A percentile compares a stretch with the other conserved stretches of the same genome.
These are phyloP conservation scores for Ochotona curzoniae DNA, from an alignment of 2,113 vertebrate genomes.

Conservation along the genomic window DNA sequence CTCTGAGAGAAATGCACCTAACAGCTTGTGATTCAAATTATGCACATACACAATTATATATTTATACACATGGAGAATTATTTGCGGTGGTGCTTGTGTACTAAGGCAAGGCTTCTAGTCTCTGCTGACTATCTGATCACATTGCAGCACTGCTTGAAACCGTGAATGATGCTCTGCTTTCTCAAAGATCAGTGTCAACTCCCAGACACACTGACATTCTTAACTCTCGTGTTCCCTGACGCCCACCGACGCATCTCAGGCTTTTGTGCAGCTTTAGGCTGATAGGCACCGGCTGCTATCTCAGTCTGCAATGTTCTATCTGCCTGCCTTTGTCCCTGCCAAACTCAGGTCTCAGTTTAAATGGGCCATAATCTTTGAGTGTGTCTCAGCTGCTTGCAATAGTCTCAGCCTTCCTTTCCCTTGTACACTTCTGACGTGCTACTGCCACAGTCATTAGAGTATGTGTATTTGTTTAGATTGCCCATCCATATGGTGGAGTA, in stretches of 20 bases:
- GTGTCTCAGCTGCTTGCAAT: not conserved
- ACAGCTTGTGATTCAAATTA: constrained; percentile 45
- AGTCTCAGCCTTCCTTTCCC: not conserved
- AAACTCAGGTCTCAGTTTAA: constrained; percentile 11
- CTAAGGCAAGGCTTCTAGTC: not conserved
- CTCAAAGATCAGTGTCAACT: not conserved
- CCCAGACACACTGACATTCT: not conserved
- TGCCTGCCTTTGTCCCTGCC: not conserved
- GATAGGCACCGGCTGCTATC: not conserved
- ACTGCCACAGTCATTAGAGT: not conserved
- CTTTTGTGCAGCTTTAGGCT: not conserved
- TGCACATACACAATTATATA: constrained; percentile 9
- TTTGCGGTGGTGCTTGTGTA: constrained; percentile 13
- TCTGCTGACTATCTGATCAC: not conserved
- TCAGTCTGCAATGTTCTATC: not conserved
- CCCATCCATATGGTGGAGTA: not conserved
- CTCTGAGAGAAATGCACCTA: constrained; percentile 56
- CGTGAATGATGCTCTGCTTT: not conserved
- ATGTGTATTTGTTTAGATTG: not conserved
- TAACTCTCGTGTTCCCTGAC: not conserved
- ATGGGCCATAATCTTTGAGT: not conserved
- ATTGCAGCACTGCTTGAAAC: not conserved
- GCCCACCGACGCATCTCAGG: not conserved
- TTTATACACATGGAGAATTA: constrained; percentile 35
- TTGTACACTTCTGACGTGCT: not conserved